These are phyloP conservation scores for Alloplasta piceator DNA, from an alignment of 2,888 invertebrate genomes.

Conservation along the genomic window DNA sequence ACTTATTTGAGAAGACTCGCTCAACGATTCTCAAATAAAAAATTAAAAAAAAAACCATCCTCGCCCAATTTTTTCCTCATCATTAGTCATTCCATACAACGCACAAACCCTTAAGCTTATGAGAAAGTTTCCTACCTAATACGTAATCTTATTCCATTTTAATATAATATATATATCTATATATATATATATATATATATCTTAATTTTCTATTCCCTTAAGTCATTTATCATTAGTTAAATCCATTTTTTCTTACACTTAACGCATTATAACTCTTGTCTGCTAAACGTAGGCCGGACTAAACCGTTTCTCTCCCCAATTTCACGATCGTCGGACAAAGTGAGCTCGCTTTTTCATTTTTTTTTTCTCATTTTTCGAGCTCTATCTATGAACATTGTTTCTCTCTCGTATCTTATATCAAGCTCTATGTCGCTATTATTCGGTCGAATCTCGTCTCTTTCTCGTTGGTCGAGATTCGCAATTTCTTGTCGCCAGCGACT, in stretches of 20 bases:
- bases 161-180: slow-evolving; percentile 39
- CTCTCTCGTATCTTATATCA: slow-evolving; percentile 5
- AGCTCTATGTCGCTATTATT: slow-evolving; percentile 13
- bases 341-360: slow-evolving; percentile 50
- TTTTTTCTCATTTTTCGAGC: slow-evolving; percentile 4
- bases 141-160: slow-evolving; percentile 46
- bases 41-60: slow-evolving; percentile 23
- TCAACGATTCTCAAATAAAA: slow-evolving; percentile 38
- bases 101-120: slow-evolving; percentile 50
- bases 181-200: slow-evolving; percentile 49
- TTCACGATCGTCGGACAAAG: slow-evolving; percentile 64
- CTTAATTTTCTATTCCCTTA: slow-evolving; percentile 48
- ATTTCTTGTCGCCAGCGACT: slow-evolving; percentile 49
- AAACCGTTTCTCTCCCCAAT: slow-evolving; percentile 72
- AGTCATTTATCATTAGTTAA: slow-evolving; percentile 58
- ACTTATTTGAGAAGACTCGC: slow-evolving; percentile 37
- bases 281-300: slow-evolving; percentile 82
- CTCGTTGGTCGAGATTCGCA: slow-evolving; percentile 21
- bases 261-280: slow-evolving; percentile 68
- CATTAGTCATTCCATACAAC: slow-evolving; percentile 32
- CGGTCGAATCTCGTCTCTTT: slow-evolving; percentile 7
- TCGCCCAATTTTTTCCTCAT: slow-evolving; percentile 7
- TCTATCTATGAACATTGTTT: neutral
- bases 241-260: slow-evolving; percentile 61
- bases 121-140: slow-evolving; percentile 61